A percentile compares a stretch with the other conserved stretches of the same genome.
Conservation (phyloP, 2,113 vertebrate genomes). For the Meles meles region DNA sequence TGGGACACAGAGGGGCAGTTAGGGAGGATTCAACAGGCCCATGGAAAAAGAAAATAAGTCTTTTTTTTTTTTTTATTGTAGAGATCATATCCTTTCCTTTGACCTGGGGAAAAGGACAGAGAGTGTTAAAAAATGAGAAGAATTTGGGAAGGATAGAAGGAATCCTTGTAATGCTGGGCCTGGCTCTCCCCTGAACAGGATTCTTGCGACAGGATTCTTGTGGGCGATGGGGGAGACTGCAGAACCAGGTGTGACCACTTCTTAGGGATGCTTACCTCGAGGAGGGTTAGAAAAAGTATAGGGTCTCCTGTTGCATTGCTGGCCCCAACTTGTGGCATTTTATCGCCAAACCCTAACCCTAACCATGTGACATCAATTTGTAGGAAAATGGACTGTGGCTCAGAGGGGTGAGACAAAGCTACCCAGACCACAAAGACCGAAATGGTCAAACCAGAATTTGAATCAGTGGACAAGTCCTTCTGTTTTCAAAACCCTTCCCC, state of each 20-base stretch:
- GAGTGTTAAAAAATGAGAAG: constrained; percentile 40
- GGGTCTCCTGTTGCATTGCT: not conserved
- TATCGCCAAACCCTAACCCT: not conserved
- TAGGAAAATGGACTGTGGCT: not conserved
- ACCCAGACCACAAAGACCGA: not conserved
- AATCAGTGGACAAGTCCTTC: not conserved
- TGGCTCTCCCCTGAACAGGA: not conserved
- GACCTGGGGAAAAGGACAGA: constrained; percentile 44
- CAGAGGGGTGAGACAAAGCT: not conserved
- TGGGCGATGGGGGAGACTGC: not conserved
- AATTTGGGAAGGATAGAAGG: constrained; percentile 58
- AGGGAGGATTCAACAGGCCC: not conserved
- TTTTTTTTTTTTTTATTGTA: constrained; percentile 32
- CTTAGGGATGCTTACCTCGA: not conserved
- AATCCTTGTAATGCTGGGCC: constrained; percentile 48
- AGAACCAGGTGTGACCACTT: not conserved
- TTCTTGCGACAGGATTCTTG: not conserved
- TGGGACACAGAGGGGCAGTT: not conserved
- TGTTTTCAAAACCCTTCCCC: not conserved
- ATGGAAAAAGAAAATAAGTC: not conserved
- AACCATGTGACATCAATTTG: not conserved
- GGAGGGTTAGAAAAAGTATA: not conserved
- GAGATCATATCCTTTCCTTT: constrained; percentile 12
- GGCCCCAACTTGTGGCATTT: not conserved
- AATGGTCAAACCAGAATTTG: not conserved